Base-by-base conservation (phyloP, 2,888 invertebrate genomes). In the Cordilura impudica region DNA sequence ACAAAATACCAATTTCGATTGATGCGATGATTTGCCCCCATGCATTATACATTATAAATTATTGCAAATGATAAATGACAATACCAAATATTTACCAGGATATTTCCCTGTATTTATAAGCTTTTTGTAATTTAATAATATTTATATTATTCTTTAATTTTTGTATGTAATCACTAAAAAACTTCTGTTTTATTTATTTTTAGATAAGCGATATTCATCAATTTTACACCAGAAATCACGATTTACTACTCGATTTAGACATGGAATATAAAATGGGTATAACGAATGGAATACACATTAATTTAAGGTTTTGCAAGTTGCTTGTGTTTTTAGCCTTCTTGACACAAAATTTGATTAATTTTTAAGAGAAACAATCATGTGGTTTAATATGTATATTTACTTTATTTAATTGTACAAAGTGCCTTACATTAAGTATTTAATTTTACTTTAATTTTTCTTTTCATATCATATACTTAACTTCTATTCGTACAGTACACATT, bases 141-240 rank as follows among this genome's bases (percentile, higher is more conserved):
- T n/a, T n/a, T n/a, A n/a, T n/a, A n/a, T n/a, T n/a, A n/a, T n/a
- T n/a, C n/a, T n/a, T n/a, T n/a, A n/a, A n/a, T n/a, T n/a, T n/a
- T n/a, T n/a, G n/a, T n/a, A n/a, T n/a, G n/a, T n/a, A n/a, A n/a
- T n/a, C n/a, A n/a, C n/a, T n/a, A n/a, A n/a, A n/a, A n/a, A n/a
- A n/a, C n/a, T n/a, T n/a, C n/a, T n/a, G n/a, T n/a, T n/a, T n/a
- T n/a, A n/a, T 70, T 75, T 49, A 43, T 54, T 90, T 90, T 1
- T 89, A 93, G 93, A 93, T 94, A 47, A 94, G 94, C 85, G 94
- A 94, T 84, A 92, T 94, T 71, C 94, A 94, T 90, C 94, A 93
- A 86, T 94, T 94, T 89, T 93, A 93, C 89, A 94, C 94, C 0
- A 90, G 93, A 35, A 93, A 93, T 79, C 92, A 92, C n/a, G 90